Evolutionary conservation across 1,140 invertebrate species (phyloP).

Genomic region (Leptestheria dahalacensis): DNA sequence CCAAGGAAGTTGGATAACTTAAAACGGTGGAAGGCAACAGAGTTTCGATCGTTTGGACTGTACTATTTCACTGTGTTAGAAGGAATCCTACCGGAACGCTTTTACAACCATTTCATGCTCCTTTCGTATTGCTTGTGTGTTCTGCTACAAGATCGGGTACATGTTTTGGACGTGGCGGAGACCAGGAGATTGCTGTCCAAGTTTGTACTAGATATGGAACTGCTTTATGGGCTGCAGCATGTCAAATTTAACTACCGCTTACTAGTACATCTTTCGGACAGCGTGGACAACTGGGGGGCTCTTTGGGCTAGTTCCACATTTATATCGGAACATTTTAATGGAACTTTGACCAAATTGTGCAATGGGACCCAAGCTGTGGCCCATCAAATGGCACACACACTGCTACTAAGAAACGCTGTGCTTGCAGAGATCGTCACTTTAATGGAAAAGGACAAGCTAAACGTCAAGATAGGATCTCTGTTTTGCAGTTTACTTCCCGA

Average conservation of each 20-base stretch:
- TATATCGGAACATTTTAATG: too few relatives aligned
- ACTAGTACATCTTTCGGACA: background rate
- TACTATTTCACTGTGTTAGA: background rate
- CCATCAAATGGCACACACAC: too few relatives aligned
- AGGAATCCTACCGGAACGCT: background rate
- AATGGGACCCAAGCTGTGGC: too few relatives aligned
- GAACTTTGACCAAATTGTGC: too few relatives aligned
- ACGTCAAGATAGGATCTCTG: too few relatives aligned
- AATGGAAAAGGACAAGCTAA: too few relatives aligned
- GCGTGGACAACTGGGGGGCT: background rate
- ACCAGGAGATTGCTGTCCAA: background rate
- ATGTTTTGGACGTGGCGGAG: background rate
- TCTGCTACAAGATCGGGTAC: background rate
- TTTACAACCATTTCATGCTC: background rate
- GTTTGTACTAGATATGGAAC: background rate
- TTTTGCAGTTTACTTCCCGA: too few relatives aligned
- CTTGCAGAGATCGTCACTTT: too few relatives aligned
- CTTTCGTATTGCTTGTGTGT: background rate
- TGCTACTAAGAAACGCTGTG: too few relatives aligned
- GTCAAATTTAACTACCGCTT: background rate
- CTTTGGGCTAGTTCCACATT: background rate
- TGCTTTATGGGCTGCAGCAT: background rate
- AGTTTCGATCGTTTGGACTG: background rate
- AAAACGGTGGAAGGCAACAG: background rate
- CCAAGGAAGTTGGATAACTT: background rate